A percentile compares a stretch with the other conserved stretches of the same genome.
phyloP scores from a whole-genome alignment of 1,140 invertebrate species.

The Lordiphosa collinella region DNA sequence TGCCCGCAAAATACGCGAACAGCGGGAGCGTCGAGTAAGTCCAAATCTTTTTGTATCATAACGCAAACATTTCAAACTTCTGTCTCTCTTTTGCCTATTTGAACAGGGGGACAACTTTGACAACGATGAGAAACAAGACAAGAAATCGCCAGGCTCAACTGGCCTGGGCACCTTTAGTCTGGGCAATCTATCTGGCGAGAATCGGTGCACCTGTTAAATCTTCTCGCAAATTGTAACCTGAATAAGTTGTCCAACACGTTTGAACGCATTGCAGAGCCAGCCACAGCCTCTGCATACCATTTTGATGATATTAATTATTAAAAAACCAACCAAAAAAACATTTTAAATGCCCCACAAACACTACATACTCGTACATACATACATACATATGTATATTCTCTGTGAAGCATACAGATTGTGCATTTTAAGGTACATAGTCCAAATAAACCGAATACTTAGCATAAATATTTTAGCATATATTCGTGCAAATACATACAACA shows the following conservation, averaged over 20 bases:
- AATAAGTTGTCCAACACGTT: conserved; percentile 51
- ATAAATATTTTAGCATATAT: conserved; percentile 73
- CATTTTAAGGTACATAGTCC: conserved; percentile 71
- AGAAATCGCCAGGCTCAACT: conserved; percentile 78
- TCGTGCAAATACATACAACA: conserved; percentile 50
- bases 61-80: neutral
- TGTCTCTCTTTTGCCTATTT: neutral
- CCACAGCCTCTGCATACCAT: conserved; percentile 38
- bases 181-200: conserved; percentile 70
- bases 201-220: conserved; percentile 77
- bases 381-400: conserved; percentile 10
- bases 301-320: conserved; percentile 14
- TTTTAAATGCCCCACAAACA: conserved; percentile 35
- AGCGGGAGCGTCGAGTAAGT: conserved; percentile 86
- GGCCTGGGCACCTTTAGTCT: conserved; percentile 77
- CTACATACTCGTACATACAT: neutral
- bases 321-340: conserved; percentile 5
- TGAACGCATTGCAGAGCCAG: conserved; percentile 29
- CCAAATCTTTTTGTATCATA: neutral
- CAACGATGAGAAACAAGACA: conserved; percentile 74
- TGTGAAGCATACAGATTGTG: conserved; percentile 63
- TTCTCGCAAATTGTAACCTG: conserved; percentile 25
- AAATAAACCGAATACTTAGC: conserved; percentile 43
- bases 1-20: conserved; percentile 89
- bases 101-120: conserved; percentile 78